Evolutionary conservation across 2,797 vertebrate species (phyloP).

Genomic region (Gila robusta): DNA sequence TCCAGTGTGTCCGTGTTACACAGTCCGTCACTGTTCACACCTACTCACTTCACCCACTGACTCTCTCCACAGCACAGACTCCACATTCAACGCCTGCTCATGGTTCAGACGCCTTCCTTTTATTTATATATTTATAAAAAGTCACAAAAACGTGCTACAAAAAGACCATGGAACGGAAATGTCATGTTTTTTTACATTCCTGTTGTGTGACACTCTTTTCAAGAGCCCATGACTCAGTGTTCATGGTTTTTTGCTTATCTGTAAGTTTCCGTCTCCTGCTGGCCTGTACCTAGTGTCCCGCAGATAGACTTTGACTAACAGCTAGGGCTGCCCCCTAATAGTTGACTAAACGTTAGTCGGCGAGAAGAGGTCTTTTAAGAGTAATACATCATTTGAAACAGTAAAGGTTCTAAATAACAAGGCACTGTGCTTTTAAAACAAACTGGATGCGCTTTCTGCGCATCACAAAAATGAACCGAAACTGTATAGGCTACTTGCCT

Average conservation of each 20-base stretch:
- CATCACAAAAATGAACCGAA: no score
- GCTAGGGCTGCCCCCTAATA: not conserved
- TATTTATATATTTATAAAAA: constrained; percentile 16
- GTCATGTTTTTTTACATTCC: not conserved
- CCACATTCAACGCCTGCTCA: not conserved
- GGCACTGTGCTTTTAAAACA: no score
- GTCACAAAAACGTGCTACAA: not conserved
- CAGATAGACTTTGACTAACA: not conserved
- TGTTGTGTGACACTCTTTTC: not conserved
- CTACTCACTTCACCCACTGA: constrained; percentile 54
- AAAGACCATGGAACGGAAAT: not conserved
- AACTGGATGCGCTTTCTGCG: no score
- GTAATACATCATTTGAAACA: no score
- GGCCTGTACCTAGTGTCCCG: not conserved
- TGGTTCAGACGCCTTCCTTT: constrained; percentile 12
- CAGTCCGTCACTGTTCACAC: constrained; percentile 54
- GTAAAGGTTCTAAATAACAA: no score
- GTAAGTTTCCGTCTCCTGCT: not conserved
- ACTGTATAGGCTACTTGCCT: no score
- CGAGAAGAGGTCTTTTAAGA: no score
- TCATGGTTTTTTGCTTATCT: not conserved
- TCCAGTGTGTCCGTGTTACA: constrained; percentile 44
- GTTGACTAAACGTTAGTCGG: no score
- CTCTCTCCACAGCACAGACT: constrained; percentile 28
- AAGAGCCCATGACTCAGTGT: not conserved